phyloP scores from a whole-genome alignment of 2,797 vertebrate genomes.

The Malacoctenus gilli region DNA sequence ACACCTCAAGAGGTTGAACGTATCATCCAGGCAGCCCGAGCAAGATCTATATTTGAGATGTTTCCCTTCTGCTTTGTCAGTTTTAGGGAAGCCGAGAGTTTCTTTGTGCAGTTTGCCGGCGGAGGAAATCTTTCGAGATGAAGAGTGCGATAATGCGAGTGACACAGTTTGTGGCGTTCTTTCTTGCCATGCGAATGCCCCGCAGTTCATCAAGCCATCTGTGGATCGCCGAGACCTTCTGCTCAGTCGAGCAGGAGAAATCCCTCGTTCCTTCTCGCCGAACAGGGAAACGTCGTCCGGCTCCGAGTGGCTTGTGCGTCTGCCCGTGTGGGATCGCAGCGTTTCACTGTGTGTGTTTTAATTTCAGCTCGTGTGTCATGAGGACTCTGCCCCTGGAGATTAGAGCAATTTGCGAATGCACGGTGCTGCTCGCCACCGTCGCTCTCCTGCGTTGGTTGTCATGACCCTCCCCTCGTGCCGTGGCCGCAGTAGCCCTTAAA shows the following conservation, averaged over 20 bases:
- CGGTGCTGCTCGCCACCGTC: conserved; percentile 24
- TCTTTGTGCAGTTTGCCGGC: not conserved
- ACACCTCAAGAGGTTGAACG: too few species aligned
- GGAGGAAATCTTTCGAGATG: too few species aligned
- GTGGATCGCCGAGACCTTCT: conserved; percentile 51
- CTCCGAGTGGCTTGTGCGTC: conserved; percentile 10
- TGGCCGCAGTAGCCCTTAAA: conserved; percentile 24
- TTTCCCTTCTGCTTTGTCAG: not conserved
- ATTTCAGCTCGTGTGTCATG: conserved; percentile 10
- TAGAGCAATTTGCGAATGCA: conserved; percentile 1
- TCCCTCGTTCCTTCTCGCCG: conserved; percentile 7
- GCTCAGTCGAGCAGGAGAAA: conserved; percentile 37
- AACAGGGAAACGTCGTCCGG: not conserved
- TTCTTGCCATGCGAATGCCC: conserved; percentile 51
- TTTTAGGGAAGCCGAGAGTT: too few species aligned
- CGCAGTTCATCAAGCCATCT: conserved; percentile 62
- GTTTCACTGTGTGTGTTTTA: conserved; percentile 5
- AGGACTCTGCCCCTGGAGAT: conserved; percentile 18
- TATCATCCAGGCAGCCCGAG: too few species aligned
- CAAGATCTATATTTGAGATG: too few species aligned
- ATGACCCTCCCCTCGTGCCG: conserved; percentile 46
- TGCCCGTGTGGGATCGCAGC: conserved; percentile 5
- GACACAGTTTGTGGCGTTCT: conserved; percentile 16
- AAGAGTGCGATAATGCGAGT: conserved; percentile 10
- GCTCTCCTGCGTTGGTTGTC: conserved; percentile 33